These are phyloP conservation scores for Fragum whitleyi DNA, from an alignment of 2,888 invertebrate species.

Conservation along the genomic window DNA sequence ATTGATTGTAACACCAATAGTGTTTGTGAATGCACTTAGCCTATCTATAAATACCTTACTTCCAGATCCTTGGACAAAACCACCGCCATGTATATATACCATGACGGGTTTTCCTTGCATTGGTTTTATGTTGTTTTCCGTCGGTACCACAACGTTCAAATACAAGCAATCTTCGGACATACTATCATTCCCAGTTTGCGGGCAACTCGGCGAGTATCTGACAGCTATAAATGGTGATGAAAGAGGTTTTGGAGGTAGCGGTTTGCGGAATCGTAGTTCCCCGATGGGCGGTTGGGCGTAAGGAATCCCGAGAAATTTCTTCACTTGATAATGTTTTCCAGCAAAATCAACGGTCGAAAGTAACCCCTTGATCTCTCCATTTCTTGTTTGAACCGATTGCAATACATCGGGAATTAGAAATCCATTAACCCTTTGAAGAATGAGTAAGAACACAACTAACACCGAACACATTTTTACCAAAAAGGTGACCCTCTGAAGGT, in stretches of 20 bases:
- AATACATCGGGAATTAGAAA: constrained; percentile 25
- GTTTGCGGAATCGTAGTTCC: constrained; percentile 23
- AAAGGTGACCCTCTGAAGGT: too few relatives aligned
- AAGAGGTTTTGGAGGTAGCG: neutral
- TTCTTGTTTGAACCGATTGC: constrained; percentile 6
- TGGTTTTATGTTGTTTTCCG: too few relatives aligned
- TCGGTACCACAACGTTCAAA: constrained; percentile 60
- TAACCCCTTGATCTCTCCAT: constrained; percentile 23
- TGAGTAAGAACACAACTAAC: neutral
- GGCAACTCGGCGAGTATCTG: constrained; percentile 16
- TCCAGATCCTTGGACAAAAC: constrained; percentile 23
- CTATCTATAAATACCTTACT: neutral
- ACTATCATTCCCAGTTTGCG: neutral
- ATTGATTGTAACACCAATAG: constrained; percentile 63
- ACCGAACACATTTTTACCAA: too few relatives aligned
- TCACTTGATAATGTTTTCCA: constrained; percentile 7
- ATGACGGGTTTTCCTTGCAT: constrained; percentile 25
- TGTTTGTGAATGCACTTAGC: constrained; percentile 38
- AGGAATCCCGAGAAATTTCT: constrained; percentile 31
- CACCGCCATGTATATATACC: constrained; percentile 49
- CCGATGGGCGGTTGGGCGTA: constrained; percentile 35
- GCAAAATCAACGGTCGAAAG: constrained; percentile 9
- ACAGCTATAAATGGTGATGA: constrained; percentile 16
- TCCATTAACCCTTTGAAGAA: neutral
- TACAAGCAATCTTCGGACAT: constrained; percentile 61